phyloP scores from a whole-genome alignment of 1,140 invertebrate genomes.

The Zaprionus gabonicus region DNA sequence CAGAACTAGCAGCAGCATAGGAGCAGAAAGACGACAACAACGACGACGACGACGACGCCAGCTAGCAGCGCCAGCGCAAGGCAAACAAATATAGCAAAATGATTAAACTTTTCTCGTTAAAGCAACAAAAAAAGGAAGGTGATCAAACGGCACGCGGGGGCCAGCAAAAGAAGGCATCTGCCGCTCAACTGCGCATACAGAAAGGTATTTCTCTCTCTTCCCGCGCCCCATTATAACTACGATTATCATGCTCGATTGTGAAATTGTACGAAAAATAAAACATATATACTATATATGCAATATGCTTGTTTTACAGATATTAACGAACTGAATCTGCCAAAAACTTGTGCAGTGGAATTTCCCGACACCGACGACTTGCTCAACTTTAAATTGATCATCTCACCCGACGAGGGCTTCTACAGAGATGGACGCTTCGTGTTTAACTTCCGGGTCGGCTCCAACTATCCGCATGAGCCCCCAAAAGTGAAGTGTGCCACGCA shows the following conservation, averaged over 20 bases:
- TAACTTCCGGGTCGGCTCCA: constrained; percentile 98
- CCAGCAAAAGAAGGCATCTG: constrained; percentile 94
- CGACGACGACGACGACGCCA: constrained; percentile 43
- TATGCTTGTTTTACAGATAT: constrained; percentile 90
- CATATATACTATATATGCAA: constrained; percentile 9
- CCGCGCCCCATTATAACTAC: constrained; percentile 4
- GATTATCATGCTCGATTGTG: background rate
- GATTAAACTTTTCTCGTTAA: constrained; percentile 99
- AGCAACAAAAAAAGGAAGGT: constrained; percentile 99
- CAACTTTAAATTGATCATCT: constrained; percentile 98
- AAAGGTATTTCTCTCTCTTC: constrained; percentile 90
- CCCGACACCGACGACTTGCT: constrained; percentile 98
- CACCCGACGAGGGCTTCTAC: constrained; percentile 99
- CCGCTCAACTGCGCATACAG: constrained; percentile 97
- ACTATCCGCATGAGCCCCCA: constrained; percentile 98
- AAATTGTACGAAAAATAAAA: background rate
- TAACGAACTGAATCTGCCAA: constrained; percentile 98
- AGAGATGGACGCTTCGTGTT: constrained; percentile 96
- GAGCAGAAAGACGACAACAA: constrained; percentile 44
- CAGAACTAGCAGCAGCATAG: constrained; percentile 22
- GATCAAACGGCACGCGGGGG: constrained; percentile 91
- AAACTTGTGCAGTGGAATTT: constrained; percentile 98
- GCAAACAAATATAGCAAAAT: constrained; percentile 86
- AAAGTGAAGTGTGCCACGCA: constrained; percentile 98
- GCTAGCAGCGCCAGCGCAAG: constrained; percentile 41